Percentiles rank a stretch among this genome's conserved stretches.
Conservation (phyloP, 2,797 vertebrate species). For the Martes flavigula region DNA sequence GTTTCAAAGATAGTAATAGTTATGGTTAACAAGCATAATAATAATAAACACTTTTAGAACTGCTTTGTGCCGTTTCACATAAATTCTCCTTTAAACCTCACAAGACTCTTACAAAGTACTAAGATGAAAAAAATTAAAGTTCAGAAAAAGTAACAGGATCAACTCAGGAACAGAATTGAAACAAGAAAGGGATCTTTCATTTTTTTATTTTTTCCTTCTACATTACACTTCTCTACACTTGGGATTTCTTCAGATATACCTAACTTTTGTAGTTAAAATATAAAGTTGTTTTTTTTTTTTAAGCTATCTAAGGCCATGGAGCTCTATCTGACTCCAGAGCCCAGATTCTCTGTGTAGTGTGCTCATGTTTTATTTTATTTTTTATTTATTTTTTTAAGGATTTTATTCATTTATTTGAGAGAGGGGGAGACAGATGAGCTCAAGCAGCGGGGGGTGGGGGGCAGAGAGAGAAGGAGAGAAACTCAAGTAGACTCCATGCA, state of each 20-base stretch:
- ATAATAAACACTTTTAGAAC: background rate
- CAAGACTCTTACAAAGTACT: conserved; percentile 40
- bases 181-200: background rate
- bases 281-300: background rate
- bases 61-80: conserved; percentile 17
- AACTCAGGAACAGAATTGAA: background rate
- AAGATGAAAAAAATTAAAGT: conserved; percentile 57
- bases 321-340: background rate
- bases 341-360: background rate
- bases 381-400: too few relatives aligned
- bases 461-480: too few relatives aligned
- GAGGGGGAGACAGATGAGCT: too few relatives aligned
- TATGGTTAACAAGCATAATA: background rate
- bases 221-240: conserved; percentile 28
- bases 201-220: background rate
- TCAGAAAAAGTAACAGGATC: conserved; percentile 36
- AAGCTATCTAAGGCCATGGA: background rate
- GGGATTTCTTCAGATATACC: conserved; percentile 35
- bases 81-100: conserved; percentile 2
- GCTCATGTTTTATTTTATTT: background rate
- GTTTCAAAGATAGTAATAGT: conserved; percentile 18
- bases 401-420: too few relatives aligned
- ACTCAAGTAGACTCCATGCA: too few relatives aligned
- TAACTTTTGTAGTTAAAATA: conserved; percentile 34
- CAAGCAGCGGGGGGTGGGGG: too few relatives aligned